Evolutionary conservation across 1,140 invertebrate species (phyloP), one percentile per base, ranked within the genome.

Genomic region (Musca domestica): DNA sequence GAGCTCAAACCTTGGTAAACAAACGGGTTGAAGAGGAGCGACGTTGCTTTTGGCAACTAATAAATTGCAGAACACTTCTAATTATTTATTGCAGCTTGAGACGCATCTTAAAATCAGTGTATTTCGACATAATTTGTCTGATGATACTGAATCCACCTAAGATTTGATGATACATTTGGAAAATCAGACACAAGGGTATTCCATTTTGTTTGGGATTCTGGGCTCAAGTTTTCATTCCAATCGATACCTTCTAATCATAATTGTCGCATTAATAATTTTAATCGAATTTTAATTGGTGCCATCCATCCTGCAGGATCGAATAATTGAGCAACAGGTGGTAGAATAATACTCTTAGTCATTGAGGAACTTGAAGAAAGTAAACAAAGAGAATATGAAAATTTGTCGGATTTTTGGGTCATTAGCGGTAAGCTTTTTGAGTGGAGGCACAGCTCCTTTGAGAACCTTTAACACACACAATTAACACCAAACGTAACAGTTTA

Each of bases 201-300:
- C 47, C 64, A 65, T 49, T 27, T 48, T 17, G 20, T 20, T 22
- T 7, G 25, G 12, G 25, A 19, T 9, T 48, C 41, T 1, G 5
- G 7, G 41, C 17, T n/a, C 15, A 65, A 5, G 10, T 41, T 27
- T 12, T 65, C 64, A 51, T 65, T 25, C 64, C 64, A 65, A 14
- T 65, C 5, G 15, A 48, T 7, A 48, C 64, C 64, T 23, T 23
- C 20, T 47, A 23, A 10, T 47, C 64, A 65, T 12, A 65, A 17
- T 6, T 65, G 46, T 22, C 49, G 64, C 64, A 65, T 23, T 2
- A 65, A 10, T 7, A 65, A 12, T 49, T 65, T 65, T 48, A 22
- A 41, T n/a, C 20, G 1, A 41, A 63, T 63, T 12, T 41, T 19
- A 19, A 63, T 19, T 19, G 27, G 27, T 3, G 58, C 25, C n/a